Percentiles rank a stretch among this genome's conserved stretches.
phyloP scores from a whole-genome alignment of 2,888 invertebrate genomes.

The Melipona beecheii region DNA sequence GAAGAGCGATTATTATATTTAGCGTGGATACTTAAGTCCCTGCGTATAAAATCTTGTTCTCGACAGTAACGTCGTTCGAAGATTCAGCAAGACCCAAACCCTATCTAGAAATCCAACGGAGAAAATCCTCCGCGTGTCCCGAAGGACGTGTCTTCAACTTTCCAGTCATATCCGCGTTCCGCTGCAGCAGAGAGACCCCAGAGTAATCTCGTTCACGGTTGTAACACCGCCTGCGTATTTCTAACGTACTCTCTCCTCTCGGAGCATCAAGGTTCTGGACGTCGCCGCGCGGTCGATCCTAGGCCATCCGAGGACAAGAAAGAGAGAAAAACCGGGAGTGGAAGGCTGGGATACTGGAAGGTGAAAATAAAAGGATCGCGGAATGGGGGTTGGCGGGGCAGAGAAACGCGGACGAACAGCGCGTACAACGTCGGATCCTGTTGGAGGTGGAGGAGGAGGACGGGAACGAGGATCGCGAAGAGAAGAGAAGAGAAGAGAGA shows the following conservation, averaged over 20 bases:
- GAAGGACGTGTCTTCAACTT: slow-evolving; percentile 7
- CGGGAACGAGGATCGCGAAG: slow-evolving; percentile 27
- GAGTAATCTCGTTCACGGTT: slow-evolving; percentile 73
- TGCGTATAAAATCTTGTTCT: too few relatives aligned
- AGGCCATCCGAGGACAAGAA: slow-evolving; percentile 74
- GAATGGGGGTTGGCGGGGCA: slow-evolving; percentile 34
- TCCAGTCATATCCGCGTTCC: slow-evolving; percentile 18
- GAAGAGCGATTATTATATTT: too few relatives aligned
- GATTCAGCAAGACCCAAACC: neutral
- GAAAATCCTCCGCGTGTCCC: neutral
- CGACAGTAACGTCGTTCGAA: neutral
- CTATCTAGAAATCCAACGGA: neutral
- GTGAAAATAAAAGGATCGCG: slow-evolving; percentile 75
- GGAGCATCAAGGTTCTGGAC: slow-evolving; percentile 77
- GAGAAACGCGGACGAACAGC: slow-evolving; percentile 48
- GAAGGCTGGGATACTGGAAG: slow-evolving; percentile 68
- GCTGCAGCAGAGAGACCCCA: slow-evolving; percentile 16
- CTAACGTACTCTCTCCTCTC: slow-evolving; percentile 22
- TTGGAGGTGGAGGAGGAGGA: slow-evolving; percentile 36
- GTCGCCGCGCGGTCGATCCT: slow-evolving; percentile 75
- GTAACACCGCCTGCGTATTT: slow-evolving; percentile 42
- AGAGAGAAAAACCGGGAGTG: slow-evolving; percentile 75
- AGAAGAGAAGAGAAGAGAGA: slow-evolving; percentile 64
- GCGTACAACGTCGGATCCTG: slow-evolving; percentile 56
- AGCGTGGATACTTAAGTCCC: too few relatives aligned